A percentile compares a stretch with the other conserved stretches of the same genome.
Conservation (phyloP, 1,140 invertebrate genomes). For the Hypsibius dujardini region DNA sequence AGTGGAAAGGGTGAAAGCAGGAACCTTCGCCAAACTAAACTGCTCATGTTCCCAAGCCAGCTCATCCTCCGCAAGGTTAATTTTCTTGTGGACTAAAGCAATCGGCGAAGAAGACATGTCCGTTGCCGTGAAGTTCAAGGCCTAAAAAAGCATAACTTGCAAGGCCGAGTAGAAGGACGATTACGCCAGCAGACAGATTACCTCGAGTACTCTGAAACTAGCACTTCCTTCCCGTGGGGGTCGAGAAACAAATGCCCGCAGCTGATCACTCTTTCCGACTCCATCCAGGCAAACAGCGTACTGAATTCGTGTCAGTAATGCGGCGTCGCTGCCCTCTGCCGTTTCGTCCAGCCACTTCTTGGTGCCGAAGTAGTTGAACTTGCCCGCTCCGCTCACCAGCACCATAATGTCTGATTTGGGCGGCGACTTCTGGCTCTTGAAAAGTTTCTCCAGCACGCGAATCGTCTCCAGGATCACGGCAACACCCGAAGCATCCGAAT, state of each 20-base stretch:
- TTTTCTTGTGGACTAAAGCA: constrained; percentile 73
- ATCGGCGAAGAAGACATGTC: too few species aligned
- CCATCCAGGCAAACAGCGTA: constrained; percentile 84
- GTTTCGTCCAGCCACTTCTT: constrained; percentile 93
- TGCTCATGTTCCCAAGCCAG: constrained; percentile 93
- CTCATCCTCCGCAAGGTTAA: constrained; percentile 79
- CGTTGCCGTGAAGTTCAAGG: too few species aligned
- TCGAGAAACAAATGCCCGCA: constrained; percentile 87
- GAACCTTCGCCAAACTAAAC: constrained; percentile 72
- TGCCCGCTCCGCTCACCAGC: constrained; percentile 70
- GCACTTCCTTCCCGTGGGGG: constrained; percentile 62
- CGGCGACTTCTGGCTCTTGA: not conserved
- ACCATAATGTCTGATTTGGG: constrained; percentile 63
- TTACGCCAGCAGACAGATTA: too few species aligned
- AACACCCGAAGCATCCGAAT: constrained; percentile 83
- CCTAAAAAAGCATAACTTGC: too few species aligned
- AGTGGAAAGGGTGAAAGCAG: constrained; percentile 74
- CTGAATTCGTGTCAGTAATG: constrained; percentile 50
- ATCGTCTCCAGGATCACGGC: constrained; percentile 34
- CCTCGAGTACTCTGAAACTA: too few species aligned
- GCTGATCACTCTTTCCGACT: constrained; percentile 42
- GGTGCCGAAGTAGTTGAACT: constrained; percentile 83
- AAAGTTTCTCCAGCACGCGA: not conserved
- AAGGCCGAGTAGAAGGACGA: too few species aligned
- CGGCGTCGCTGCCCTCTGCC: constrained; percentile 47